Percentiles rank a stretch among this genome's conserved stretches.
Conservation (phyloP, 2,113 vertebrate species). For the Ptilorrhoa leucosticta region DNA sequence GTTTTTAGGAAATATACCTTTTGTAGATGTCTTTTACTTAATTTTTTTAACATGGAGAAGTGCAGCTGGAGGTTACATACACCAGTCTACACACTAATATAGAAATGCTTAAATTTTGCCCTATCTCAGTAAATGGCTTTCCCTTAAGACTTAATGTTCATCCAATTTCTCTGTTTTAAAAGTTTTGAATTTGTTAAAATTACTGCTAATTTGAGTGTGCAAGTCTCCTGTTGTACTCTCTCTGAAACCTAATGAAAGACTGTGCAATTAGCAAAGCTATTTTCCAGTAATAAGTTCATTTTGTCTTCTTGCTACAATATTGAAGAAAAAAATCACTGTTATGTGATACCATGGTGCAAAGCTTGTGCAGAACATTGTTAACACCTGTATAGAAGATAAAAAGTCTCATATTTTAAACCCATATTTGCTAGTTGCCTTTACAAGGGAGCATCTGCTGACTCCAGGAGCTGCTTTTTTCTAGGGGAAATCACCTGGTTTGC, state of each 20-base stretch:
- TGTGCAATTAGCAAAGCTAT: background rate
- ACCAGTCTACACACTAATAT: background rate
- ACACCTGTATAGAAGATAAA: background rate
- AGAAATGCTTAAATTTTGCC: background rate
- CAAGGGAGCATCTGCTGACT: background rate
- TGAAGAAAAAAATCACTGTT: background rate
- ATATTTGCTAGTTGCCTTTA: background rate
- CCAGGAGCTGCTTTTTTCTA: background rate
- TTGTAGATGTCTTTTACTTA: background rate
- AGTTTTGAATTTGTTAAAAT: background rate
- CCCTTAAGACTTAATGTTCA: background rate
- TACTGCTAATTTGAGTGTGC: background rate
- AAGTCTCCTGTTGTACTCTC: background rate
- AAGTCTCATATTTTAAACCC: background rate
- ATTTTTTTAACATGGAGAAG: background rate
- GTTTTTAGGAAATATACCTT: background rate
- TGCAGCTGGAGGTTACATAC: fast-evolving
- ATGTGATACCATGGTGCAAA: background rate
- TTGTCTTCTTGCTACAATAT: background rate
- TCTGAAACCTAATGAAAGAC: background rate
- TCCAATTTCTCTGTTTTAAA: background rate
- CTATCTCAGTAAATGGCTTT: background rate
- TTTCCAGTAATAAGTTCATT: background rate
- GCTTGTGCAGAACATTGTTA: background rate
- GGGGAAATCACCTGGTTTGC: background rate